Base-by-base conservation (phyloP, 1,140 invertebrate genomes). In the Drosophila kikkawai region DNA sequence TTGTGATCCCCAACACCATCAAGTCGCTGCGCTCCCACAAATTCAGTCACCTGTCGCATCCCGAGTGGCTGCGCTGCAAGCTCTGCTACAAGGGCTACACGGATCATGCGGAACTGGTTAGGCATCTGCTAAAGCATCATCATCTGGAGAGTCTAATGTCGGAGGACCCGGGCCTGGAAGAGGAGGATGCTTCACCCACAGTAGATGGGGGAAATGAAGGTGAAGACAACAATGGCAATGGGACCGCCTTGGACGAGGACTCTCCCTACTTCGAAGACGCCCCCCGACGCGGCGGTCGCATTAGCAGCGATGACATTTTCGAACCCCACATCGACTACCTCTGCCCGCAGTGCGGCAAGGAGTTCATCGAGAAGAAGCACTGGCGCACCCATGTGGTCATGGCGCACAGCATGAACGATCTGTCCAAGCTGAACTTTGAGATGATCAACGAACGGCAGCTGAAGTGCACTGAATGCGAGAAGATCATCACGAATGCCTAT, bases 401-500 rank as follows among this genome's bases (percentile, higher is more conserved):
- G 47, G 67, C 68, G 11, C 91, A 92, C 42, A 73, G 75, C 19
- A 84, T 92, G 80, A 92, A 85, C 32, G 87, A 92, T 56, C 50
- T 92, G 45, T 44, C 67, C 17, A 86, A 82, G 57, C 59, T 92
- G 5, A 92, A 92, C 41, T 92, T 92, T 60, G 78, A 76, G 26
- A 69, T 85, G 22, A 73, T 92, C 29, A 91, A 80, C 36, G 91
- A 92, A 9, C 76, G 82, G 5, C 87, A 92, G 56, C 41, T 92
- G 1, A 85, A 84, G 29, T 92, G 91, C 66, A 85, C 69, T 2
- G 79, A 90, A 47, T 92, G 91, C 50, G 91, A 86, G 0, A 92
- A 92, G 63, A 86, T 92, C 15, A 92, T 92, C 7, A 92, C 91
- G 8, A 92, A 92, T 56, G 91, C 91, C 4, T 92, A 92, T 60